Base-by-base conservation (phyloP, 1,140 invertebrate genomes). In the Psilanteris sp. region DNA sequence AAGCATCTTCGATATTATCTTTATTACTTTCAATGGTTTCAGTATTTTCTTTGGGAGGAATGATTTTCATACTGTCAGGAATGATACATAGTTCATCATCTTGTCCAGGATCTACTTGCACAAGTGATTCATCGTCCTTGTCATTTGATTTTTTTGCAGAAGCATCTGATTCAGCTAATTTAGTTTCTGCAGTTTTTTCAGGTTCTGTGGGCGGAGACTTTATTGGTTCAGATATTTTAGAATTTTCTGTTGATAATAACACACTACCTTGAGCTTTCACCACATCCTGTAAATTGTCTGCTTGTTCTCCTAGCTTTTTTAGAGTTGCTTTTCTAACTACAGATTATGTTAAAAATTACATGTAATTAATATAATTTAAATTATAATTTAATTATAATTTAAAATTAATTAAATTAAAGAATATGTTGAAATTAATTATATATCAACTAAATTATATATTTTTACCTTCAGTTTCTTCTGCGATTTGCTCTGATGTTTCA, bases 31-130 rank as follows among this genome's bases (percentile, higher is more conserved):
- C 9, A 11, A 15, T 9, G 8, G 4, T 26, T 37, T 24, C 18
- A 4, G 54, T 20, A 3, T 50, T 37, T 0, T 57, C 37, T 24
- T 34, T 41, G 37, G 31, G 24, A 4, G 80, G 78, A 16, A 81
- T 59, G 50, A 84, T 73, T 74, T 87, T 88, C 83, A 87, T 88
- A 22, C 78, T 85, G 29, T 88, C 87, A 10, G 87, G 87, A 16
- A 88, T 86, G 13, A 89, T 89, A 39, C 87, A 88, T 1, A 89
- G 61, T 16, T 88, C 86, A 26, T 88, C 83, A 43, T 89, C 87
- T 59, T 88, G 87, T 4, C 86, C 86, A 8, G 87, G 86, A 14
- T 86, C 77, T 11, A 89, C 48, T 13, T 68, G 29, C 9, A 26
- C 15, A 4, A 72, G 36, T 8, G 31, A 2, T 3, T 9, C 57